Base-by-base conservation (phyloP, 2,888 invertebrate species). In the Amiota mariae region DNA sequence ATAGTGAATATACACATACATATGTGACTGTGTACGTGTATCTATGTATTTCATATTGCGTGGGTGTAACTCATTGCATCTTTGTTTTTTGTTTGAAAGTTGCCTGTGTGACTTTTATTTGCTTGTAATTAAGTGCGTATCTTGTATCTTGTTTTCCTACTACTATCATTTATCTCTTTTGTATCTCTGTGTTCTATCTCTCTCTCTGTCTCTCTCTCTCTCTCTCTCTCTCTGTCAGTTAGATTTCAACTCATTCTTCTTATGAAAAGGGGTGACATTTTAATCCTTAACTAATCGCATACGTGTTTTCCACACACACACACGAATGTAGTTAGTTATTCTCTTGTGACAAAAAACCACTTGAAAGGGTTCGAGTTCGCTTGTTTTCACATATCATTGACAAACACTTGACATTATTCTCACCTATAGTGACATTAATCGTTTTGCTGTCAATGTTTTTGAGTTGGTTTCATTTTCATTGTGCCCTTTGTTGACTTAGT, bases 211-310 rank as follows among this genome's bases (percentile, higher is more conserved):
- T 61, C 12, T 24, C 63, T 36, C 13, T 46, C 13, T 63, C 63
- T 36, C n/a, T 61, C 12, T 24, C 63, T 36, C 13, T 46, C 13
- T 63, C 63, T 36, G 63, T 59, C 63, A 8, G 13, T 56, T 2
- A 15, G 15, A 15, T 10, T n/a, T 72, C 78, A 79, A 81, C 81
- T 76, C 77, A 75, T 36, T 36, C 51, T 13, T 12, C 67, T 66
- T 66, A 66, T 76, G 75, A 79, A 81, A 81, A 81, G 82, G 87
- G 85, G 85, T 87, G 87, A 87, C 87, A 87, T 88, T 87, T 87
- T 87, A 87, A 88, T 87, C 84, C 86, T 78, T 80, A 82, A 84
- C 81, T 87, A 87, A 88, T 88, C 87, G 84, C 86, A 84, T 87
- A 78, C 82, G 81, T 82, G 81, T 79, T 64, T 46, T 11, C 18